Evolutionary conservation across 2,888 invertebrate species (phyloP).

Genomic region (Micropterix aruncella): DNA sequence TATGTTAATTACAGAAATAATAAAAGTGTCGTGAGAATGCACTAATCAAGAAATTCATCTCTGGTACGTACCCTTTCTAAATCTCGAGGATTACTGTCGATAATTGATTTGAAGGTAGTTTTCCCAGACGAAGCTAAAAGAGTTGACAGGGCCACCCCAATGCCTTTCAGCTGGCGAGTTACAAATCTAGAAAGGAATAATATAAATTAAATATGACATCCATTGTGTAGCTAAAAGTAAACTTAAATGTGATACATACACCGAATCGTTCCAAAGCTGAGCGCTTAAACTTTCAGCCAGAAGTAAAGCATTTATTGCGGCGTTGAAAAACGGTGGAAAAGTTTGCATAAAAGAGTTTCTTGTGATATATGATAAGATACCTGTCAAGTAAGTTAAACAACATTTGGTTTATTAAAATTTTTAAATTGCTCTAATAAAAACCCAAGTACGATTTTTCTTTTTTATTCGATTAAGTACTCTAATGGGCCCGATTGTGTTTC

Average conservation of each 20-base stretch:
- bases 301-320: constrained; percentile 42
- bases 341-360: constrained; percentile 20
- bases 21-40: too few species aligned
- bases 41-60: too few species aligned
- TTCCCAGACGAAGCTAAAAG: constrained; percentile 52
- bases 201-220: not conserved
- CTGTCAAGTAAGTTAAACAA: constrained; percentile 18
- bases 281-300: constrained; percentile 53
- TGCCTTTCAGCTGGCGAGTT: constrained; percentile 54
- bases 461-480: too few species aligned
- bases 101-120: constrained; percentile 45
- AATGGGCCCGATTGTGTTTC: too few species aligned
- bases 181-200: too few species aligned
- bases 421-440: too few species aligned
- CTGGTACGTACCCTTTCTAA: constrained; percentile 52
- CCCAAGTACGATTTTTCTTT: too few species aligned
- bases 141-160: constrained; percentile 50
- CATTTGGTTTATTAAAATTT: too few species aligned
- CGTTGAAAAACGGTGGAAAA: constrained; percentile 28
- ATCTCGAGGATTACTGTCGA: constrained; percentile 54
- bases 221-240: not conserved
- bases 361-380: constrained; percentile 42
- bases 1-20: too few species aligned
- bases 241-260: too few species aligned
- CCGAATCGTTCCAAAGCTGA: constrained; percentile 63